phyloP scores from a whole-genome alignment of 2,113 vertebrate species.

The Phodopus roborovskii region DNA sequence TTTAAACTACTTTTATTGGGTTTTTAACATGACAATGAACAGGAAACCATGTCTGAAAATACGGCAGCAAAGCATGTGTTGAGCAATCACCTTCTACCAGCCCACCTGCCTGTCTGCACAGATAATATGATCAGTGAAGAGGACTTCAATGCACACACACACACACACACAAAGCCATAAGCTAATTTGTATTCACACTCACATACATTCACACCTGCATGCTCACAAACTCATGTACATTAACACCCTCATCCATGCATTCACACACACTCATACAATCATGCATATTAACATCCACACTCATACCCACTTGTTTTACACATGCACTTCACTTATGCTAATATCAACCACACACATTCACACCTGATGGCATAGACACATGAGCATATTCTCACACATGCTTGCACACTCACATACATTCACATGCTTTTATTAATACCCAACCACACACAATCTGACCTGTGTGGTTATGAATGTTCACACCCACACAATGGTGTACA shows the following conservation, averaged over 20 bases:
- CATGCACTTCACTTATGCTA: background rate
- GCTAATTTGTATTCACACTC: no score
- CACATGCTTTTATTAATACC: background rate
- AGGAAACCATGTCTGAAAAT: background rate
- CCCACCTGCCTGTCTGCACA: no score
- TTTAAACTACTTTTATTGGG: background rate
- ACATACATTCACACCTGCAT: background rate
- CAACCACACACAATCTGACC: background rate
- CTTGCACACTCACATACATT: background rate
- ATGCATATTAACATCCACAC: no score
- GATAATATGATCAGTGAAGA: background rate
- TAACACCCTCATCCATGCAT: background rate
- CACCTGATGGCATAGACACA: background rate
- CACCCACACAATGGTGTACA: background rate
- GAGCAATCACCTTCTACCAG: fast-evolving
- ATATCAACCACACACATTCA: background rate
- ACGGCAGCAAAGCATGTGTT: fast-evolving
- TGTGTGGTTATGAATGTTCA: background rate
- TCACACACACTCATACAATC: background rate
- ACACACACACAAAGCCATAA: background rate
- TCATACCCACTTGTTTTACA: background rate
- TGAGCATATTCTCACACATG: background rate
- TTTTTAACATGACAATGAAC: background rate
- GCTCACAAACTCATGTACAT: background rate
- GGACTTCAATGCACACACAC: no score